These are phyloP conservation scores for Lethrus apterus DNA, from an alignment of 1,140 invertebrate genomes.

Conservation along the genomic window DNA sequence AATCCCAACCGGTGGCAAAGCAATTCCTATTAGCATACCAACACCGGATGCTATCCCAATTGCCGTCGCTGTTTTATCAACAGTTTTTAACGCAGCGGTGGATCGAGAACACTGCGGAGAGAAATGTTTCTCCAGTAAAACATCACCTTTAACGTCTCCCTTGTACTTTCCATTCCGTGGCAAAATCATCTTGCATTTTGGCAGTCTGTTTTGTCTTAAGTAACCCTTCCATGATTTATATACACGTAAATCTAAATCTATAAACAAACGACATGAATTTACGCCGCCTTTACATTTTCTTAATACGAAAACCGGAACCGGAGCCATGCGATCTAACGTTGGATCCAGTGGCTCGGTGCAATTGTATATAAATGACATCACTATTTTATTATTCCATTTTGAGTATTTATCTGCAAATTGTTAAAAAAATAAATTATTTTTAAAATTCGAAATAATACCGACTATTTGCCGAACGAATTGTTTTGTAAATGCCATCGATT, in stretches of 20 bases:
- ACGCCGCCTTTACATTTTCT: slow-evolving; percentile 27
- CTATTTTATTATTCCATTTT: slow-evolving; percentile 25
- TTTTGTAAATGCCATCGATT: background rate
- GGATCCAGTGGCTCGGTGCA: slow-evolving; percentile 27
- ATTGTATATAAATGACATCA: slow-evolving; percentile 30
- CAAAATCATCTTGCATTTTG: slow-evolving; percentile 34
- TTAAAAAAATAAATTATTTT: slow-evolving; percentile 3
- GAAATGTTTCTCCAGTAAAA: slow-evolving; percentile 33
- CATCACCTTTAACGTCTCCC: slow-evolving; percentile 20
- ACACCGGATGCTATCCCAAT: slow-evolving; percentile 28
- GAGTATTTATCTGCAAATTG: slow-evolving; percentile 24
- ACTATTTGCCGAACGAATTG: slow-evolving; percentile 8
- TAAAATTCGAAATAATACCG: slow-evolving; percentile 3
- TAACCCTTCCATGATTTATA: slow-evolving; percentile 36
- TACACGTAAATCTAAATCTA: slow-evolving; percentile 34
- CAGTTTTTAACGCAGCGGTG: slow-evolving; percentile 21
- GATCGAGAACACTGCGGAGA: slow-evolving; percentile 37
- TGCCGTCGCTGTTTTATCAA: slow-evolving; percentile 29
- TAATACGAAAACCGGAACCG: slow-evolving; percentile 32
- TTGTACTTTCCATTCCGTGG: slow-evolving; percentile 34
- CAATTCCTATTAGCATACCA: slow-evolving; percentile 29
- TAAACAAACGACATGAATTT: slow-evolving; percentile 34
- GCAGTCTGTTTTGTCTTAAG: slow-evolving; percentile 36
- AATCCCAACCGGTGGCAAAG: slow-evolving; percentile 34
- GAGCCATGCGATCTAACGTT: background rate